Conservation (phyloP, 2,888 invertebrate species). For the Balanococcus diminutus region DNA sequence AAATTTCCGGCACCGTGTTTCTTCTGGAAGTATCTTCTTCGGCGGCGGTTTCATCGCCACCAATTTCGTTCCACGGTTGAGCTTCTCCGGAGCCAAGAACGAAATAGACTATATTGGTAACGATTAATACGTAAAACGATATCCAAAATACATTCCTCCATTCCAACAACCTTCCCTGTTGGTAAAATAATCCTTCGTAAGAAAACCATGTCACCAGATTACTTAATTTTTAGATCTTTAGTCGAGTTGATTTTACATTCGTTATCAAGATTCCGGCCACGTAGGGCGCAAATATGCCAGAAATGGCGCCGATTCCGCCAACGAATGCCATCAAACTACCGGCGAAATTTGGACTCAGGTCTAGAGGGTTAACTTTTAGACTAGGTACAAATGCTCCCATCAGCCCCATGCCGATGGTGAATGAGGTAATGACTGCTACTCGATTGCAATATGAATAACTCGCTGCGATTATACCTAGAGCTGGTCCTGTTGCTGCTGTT, state of each 20-base stretch:
- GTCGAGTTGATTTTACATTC: constrained; percentile 62
- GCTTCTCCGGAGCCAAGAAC: constrained; percentile 76
- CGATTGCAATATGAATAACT: constrained; percentile 67
- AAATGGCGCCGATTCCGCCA: constrained; percentile 69
- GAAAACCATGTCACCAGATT: too few species aligned
- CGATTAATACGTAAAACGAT: constrained; percentile 71
- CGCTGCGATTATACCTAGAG: constrained; percentile 59
- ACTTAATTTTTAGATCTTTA: neutral
- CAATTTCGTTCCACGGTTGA: constrained; percentile 70
- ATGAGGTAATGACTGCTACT: constrained; percentile 67
- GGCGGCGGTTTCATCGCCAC: neutral
- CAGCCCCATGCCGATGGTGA: constrained; percentile 72
- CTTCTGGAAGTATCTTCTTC: neutral
- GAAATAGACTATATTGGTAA: constrained; percentile 73
- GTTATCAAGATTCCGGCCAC: constrained; percentile 68
- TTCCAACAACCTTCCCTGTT: constrained; percentile 64
- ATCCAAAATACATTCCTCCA: constrained; percentile 85
- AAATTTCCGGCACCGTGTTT: neutral
- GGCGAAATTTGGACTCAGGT: constrained; percentile 72
- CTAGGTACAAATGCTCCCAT: constrained; percentile 76
- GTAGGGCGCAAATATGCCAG: constrained; percentile 70
- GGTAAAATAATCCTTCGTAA: too few species aligned
- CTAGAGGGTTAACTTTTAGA: constrained; percentile 72
- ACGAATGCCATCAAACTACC: constrained; percentile 71
- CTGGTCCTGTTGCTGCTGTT: constrained; percentile 59